Evolutionary conservation across 2,797 vertebrate genomes (phyloP).

Genomic region (Brotula barbata): DNA sequence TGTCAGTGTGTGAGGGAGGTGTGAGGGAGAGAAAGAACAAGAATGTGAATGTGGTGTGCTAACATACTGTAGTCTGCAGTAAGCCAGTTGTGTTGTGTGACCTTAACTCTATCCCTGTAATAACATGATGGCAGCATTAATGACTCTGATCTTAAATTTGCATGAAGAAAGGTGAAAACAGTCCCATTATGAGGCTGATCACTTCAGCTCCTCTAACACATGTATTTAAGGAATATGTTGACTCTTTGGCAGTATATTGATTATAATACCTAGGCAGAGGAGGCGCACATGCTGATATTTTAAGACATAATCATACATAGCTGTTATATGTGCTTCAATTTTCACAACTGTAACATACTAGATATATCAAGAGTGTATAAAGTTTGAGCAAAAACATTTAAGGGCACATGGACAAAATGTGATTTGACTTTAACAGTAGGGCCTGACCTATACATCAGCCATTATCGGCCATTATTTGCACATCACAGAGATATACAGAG

Average conservation of each 20-base stretch:
- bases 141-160: background rate
- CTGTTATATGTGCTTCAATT: no score
- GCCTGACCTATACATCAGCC: no score
- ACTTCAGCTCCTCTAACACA: background rate
- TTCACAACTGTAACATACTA: no score
- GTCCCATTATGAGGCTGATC: background rate
- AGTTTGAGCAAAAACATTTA: no score
- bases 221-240: background rate
- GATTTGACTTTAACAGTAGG: no score
- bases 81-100: constrained; percentile 38
- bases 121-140: constrained; percentile 19
- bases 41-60: constrained; percentile 39
- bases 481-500: no score
- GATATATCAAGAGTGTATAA: no score
- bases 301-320: no score
- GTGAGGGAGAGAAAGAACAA: background rate
- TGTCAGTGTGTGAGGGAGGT: constrained; percentile 21
- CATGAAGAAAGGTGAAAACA: background rate
- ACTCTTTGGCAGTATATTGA: background rate
- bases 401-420: no score
- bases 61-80: constrained; percentile 38
- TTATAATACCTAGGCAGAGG: background rate
- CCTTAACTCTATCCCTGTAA: constrained; percentile 50
- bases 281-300: background rate
- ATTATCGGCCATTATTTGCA: no score